Conservation (phyloP, 2,888 invertebrate species). For the Drosophila helvetica region DNA sequence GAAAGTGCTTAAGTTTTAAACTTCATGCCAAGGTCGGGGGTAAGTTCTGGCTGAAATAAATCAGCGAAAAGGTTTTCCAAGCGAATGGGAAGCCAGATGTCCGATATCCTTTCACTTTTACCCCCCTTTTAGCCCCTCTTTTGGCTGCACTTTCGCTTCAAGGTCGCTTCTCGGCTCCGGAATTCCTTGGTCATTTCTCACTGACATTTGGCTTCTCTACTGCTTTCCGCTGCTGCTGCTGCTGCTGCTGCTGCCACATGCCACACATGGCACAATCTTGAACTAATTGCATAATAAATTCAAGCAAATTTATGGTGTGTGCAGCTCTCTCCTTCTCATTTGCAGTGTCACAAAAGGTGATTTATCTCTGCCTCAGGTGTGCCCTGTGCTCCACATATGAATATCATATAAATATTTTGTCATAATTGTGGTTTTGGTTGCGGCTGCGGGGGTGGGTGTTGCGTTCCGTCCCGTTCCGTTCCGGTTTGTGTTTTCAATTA, state of each 20-base stretch:
- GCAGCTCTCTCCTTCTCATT: constrained; percentile 50
- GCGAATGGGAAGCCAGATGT: neutral
- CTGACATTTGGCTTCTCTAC: constrained; percentile 40
- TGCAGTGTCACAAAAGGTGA: constrained; percentile 57
- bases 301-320: constrained; percentile 57
- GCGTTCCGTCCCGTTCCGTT: no score
- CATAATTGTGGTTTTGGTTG: constrained; percentile 49
- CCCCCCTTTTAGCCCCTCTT: neutral
- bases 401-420: constrained; percentile 36
- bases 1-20: constrained; percentile 6
- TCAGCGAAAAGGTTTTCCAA: constrained; percentile 7
- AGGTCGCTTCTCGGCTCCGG: constrained; percentile 12
- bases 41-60: constrained; percentile 14
- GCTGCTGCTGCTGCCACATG: no score
- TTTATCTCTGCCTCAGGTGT: constrained; percentile 49
- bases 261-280: constrained; percentile 39
- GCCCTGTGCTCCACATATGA: constrained; percentile 42
- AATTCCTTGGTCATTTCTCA: constrained; percentile 3
- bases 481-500: constrained; percentile 52
- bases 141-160: constrained; percentile 2
- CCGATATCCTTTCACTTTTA: neutral
- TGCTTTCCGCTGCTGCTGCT: neutral
- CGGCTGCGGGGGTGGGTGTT: constrained; percentile 39
- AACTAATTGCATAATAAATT: constrained; percentile 76
- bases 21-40: constrained; percentile 12